Evolutionary conservation across 2,797 vertebrate genomes (phyloP).

Genomic region (Cyclopterus lumpus): DNA sequence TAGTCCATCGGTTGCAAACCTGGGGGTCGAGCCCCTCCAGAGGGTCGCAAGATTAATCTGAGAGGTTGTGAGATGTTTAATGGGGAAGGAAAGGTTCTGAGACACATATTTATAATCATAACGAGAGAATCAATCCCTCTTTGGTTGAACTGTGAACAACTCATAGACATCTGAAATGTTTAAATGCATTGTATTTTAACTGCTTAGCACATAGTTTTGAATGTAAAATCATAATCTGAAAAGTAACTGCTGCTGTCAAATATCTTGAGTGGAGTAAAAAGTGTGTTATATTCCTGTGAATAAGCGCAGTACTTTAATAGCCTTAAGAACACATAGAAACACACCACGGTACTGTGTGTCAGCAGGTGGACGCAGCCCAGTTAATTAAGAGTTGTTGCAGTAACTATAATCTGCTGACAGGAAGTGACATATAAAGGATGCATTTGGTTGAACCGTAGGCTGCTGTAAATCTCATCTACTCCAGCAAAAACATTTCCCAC

Average conservation of each 20-base stretch:
- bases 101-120: not conserved
- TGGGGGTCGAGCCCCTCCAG: not conserved
- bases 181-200: not conserved
- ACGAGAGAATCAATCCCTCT: no score
- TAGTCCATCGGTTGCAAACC: not conserved
- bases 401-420: conserved; percentile 13
- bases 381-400: conserved; percentile 35
- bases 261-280: not conserved
- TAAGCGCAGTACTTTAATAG: not conserved
- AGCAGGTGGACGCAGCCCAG: conserved; percentile 32
- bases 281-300: not conserved
- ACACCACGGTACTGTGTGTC: conserved; percentile 2
- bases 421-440: conserved; percentile 1
- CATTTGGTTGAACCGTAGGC: not conserved
- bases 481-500: not conserved
- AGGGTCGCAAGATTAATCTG: not conserved
- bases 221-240: not conserved
- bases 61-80: not conserved
- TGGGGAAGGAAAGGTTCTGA: not conserved
- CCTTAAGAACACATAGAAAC: not conserved
- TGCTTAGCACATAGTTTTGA: not conserved
- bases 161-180: not conserved
- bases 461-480: not conserved
- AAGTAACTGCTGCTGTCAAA: not conserved
- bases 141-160: not conserved